Evolutionary conservation across 2,888 invertebrate species (phyloP), one percentile per base, ranked within the genome.

Genomic region (Ornithoptera priamus): DNA sequence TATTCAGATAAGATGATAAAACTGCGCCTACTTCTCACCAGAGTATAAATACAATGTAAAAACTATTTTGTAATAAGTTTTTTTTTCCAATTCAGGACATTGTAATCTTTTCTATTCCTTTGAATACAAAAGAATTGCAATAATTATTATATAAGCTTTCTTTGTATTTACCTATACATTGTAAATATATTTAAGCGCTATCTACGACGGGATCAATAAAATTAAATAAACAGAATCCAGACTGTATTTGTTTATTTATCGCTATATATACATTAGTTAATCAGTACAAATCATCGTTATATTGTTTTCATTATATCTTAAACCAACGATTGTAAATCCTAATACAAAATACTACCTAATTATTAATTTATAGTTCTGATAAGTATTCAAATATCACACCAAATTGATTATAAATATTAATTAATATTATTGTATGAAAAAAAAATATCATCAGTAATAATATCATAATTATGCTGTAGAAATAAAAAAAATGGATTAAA

Each of bases 321-420:
- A 58, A 22, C 30, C 7, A 20, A 15, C 15, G 22, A 58, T 22
- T 12, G 10, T n/a, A 24, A 58, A 10, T 5, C 57, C 22, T 58
- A 58, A 58, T n/a, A 22, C 12, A 58, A 22, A 58, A 24, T 56
- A 71, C 64, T 68, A 58, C 60, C 53, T 66, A 71, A 67, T 63
- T 36, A 68, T 65, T 69, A 73, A 73, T 67, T 72, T 76, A 77
- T 70, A 62, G 62, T 65, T 64, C 46, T 42, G 59, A 74, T 80
- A 82, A 84, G 83, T 66, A 74, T 77, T 80, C 83, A 82, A 82
- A 85, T 89, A 88, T 89, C 89, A 89, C 89, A 88, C 89, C 82
- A 76, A 83, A 80, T 81, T 82, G 80, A 63, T 67, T 63, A 67
- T 58, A 57, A 61, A 65, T 69, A 60, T 59, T n/a, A 39, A 61